Conservation (phyloP, 1,140 invertebrate species). For the Halotydeus destructor region DNA sequence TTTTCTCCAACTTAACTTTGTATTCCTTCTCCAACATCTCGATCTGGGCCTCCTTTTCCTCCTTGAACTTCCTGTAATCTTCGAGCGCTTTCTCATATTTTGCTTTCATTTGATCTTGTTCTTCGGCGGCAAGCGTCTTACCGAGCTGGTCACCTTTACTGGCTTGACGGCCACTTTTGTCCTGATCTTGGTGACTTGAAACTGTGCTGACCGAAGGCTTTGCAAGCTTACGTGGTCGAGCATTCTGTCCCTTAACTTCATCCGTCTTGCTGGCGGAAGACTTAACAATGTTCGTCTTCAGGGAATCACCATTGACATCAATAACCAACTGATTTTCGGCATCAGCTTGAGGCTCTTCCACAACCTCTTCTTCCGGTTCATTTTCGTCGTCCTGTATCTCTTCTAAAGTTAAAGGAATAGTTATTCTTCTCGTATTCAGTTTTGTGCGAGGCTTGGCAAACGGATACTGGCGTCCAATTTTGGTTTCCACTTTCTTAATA, state of each 20-base stretch:
- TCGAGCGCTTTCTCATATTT: background rate
- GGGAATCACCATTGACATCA: background rate
- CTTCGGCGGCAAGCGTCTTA: background rate
- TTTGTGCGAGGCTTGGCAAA: slow-evolving; percentile 48
- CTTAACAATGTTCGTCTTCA: no score
- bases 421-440: slow-evolving; percentile 34
- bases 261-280: no score
- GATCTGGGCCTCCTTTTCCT: no score
- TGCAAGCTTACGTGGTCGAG: background rate
- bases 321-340: background rate
- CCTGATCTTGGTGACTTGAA: background rate
- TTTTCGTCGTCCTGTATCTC: no score
- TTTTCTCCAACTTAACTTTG: no score
- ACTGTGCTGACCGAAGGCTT: background rate
- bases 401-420: slow-evolving; percentile 1
- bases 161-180: background rate
- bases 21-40: no score
- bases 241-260: background rate
- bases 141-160: background rate
- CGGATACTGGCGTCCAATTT: slow-evolving; percentile 46
- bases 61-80: background rate
- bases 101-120: background rate
- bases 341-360: background rate
- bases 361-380: background rate
- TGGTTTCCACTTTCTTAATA: slow-evolving; percentile 42